Percentiles rank a stretch among this genome's conserved stretches.
Evolutionary conservation across 2,888 invertebrate species (phyloP).

Genomic region (Agriopis aurantiaria): DNA sequence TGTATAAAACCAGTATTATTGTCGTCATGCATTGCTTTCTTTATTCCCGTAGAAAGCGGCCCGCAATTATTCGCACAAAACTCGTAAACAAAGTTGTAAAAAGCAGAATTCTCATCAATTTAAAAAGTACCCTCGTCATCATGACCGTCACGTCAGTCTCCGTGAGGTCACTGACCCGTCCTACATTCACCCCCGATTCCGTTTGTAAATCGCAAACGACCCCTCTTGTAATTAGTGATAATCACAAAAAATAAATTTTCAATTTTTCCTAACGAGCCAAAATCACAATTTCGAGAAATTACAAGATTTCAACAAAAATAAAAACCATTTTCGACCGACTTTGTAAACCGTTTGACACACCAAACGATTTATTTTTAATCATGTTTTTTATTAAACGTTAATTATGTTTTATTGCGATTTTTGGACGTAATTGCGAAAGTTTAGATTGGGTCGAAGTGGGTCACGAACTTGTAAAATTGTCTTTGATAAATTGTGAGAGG

Average conservation of each 20-base stretch:
- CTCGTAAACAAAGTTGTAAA: conserved; percentile 30
- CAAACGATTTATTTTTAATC: conserved; percentile 33
- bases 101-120: conserved; percentile 40
- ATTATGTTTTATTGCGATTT: conserved; percentile 41
- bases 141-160: conserved; percentile 54
- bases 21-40: not conserved
- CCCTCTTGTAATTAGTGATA: conserved; percentile 78
- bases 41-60: not conserved
- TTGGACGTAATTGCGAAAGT: conserved; percentile 36
- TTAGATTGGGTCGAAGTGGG: conserved; percentile 34
- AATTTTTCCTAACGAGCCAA: conserved; percentile 60
- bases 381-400: conserved; percentile 37
- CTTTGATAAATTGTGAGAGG: conserved; percentile 17
- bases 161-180: conserved; percentile 74
- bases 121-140: conserved; percentile 45
- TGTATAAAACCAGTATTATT: not conserved
- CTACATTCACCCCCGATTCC: conserved; percentile 58
- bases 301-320: conserved; percentile 41
- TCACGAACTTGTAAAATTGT: conserved; percentile 26
- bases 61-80: conserved; percentile 10
- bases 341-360: conserved; percentile 11
- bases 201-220: conserved; percentile 66
- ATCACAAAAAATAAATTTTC: conserved; percentile 67
- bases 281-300: conserved; percentile 50
- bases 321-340: conserved; percentile 3